Percentiles rank a stretch among this genome's conserved stretches.
These are phyloP conservation scores for Monopterus albus DNA, from an alignment of 2,113 vertebrate species.

Conservation along the genomic window DNA sequence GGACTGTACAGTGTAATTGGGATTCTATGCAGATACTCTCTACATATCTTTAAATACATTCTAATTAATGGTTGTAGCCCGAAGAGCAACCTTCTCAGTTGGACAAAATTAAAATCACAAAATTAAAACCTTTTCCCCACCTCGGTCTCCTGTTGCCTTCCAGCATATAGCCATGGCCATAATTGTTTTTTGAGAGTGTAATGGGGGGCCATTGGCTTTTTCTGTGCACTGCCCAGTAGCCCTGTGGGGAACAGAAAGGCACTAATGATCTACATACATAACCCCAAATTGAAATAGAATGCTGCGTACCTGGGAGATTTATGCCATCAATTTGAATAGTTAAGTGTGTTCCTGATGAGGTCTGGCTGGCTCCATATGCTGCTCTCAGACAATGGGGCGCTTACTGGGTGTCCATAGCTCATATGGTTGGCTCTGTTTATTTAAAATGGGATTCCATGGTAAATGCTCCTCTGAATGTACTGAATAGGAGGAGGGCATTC, in stretches of 20 bases:
- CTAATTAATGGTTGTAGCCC: conserved; percentile 65
- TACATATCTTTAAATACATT: conserved; percentile 58
- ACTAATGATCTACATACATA: conserved; percentile 79
- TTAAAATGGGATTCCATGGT: conserved; percentile 12
- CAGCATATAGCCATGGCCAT: conserved; percentile 60
- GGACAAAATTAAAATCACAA: conserved; percentile 63
- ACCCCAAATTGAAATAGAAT: conserved; percentile 71
- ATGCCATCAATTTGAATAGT: conserved; percentile 72
- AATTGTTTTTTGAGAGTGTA: conserved; percentile 71
- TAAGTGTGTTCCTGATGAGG: conserved; percentile 68
- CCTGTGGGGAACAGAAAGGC: conserved; percentile 53
- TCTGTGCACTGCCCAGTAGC: conserved; percentile 53
- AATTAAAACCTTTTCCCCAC: not conserved
- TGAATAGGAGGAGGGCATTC: not conserved
- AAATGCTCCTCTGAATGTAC: conserved; percentile 1
- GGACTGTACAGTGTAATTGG: conserved; percentile 52
- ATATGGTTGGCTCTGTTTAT: conserved; percentile 34
- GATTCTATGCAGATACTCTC: conserved; percentile 55
- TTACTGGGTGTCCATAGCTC: conserved; percentile 50
- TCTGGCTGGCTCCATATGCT: conserved; percentile 61
- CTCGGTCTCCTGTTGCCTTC: conserved; percentile 46
- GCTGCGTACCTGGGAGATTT: conserved; percentile 72
- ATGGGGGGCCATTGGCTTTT: conserved; percentile 60
- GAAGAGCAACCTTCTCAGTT: conserved; percentile 60
- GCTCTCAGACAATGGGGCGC: conserved; percentile 73